phyloP scores from a whole-genome alignment of 2,113 vertebrate genomes.

The Brachyhypopomus occidentalis region DNA sequence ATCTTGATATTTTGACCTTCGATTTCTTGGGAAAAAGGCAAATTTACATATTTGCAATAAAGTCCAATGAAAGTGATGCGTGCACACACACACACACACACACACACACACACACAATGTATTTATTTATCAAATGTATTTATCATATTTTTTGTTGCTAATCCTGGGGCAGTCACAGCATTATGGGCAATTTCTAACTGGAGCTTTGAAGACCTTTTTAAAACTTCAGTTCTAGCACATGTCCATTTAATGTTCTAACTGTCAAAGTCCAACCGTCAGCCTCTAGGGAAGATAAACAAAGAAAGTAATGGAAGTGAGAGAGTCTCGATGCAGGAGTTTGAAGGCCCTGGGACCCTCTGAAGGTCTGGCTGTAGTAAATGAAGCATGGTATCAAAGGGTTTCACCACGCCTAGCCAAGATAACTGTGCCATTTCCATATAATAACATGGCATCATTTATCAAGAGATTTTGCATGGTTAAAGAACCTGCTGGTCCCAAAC shows the following conservation, averaged over 20 bases:
- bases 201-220: neutral
- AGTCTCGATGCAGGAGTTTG: neutral
- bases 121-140: constrained; percentile 1
- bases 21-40: too few species aligned
- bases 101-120: too few species aligned
- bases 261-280: neutral
- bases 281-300: neutral
- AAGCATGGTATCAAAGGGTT: constrained; percentile 26
- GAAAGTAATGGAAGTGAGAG: neutral
- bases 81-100: too few species aligned
- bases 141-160: neutral
- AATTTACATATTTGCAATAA: too few species aligned
- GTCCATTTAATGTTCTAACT: neutral
- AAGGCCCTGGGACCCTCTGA: neutral
- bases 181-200: neutral
- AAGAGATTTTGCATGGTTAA: neutral
- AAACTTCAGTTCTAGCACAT: neutral
- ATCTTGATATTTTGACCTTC: too few species aligned
- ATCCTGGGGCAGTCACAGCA: neutral
- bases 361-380: constrained; percentile 27
- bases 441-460: constrained; percentile 13
- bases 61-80: too few species aligned
- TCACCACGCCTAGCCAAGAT: neutral
- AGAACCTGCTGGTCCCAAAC: neutral
- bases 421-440: constrained; percentile 32